Evolutionary conservation across 2,888 invertebrate genomes (phyloP), one percentile per base, ranked within the genome.

Genomic region (Villa cingulata): DNA sequence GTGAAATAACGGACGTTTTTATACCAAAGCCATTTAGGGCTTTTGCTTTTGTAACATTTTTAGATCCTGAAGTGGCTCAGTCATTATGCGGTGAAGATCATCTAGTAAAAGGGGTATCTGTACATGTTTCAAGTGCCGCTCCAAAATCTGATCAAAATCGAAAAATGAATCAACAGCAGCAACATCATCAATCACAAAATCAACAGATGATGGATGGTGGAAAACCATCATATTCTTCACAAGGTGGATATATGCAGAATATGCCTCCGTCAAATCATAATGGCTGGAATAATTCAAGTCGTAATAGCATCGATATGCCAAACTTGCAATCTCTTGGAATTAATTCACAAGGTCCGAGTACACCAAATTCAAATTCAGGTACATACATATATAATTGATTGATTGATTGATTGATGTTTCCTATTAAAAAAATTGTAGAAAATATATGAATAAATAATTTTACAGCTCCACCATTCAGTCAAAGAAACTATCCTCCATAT

Each of bases 241-340:
- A 52, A 36, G 42, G 52, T 37, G 51, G 55, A 9, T 55, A 58
- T 39, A 56, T 56, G 55, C 53, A 53, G 23, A 55, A 52, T 47
- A 53, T 50, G 37, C 50, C 40, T 5, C 53, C 55, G 45, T 54
- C 54, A 23, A 54, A 55, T 20, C 63, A 57, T 54, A 61, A 60
- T 42, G 61, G 59, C 45, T 67, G 67, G 67, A 64, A 59, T 32
- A 65, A 56, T 48, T 58, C 57, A 44, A 62, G 63, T 55, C 60
- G 71, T 56, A 68, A 78, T 41, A 88, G 86, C 62, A 75, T 89
- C 59, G 89, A 89, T 65, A 84, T 88, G 76, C 83, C 88, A 16
- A 89, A 89, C 64, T 76, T 89, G 63, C 88, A 89, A 68, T 86
- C 87, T 39, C 72, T 89, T 58, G 89, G 88, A 56, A 81, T 83